A percentile compares a stretch with the other conserved stretches of the same genome.
Conservation (phyloP, 2,797 vertebrate species). For the Lacerta agilis region DNA sequence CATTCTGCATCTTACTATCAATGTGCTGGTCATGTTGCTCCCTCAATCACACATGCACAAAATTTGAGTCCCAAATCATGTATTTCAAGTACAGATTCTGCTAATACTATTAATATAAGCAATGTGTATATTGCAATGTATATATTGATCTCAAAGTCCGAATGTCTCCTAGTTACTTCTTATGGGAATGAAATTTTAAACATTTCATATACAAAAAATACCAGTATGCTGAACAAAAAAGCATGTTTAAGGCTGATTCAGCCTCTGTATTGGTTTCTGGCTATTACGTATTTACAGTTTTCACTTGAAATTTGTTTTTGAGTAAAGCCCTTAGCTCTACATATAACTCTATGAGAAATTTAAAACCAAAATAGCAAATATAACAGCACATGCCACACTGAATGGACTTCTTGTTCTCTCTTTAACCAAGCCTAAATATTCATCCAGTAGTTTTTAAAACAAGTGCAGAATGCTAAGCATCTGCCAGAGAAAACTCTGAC, state of each 20-base stretch:
- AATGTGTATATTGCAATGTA: no score
- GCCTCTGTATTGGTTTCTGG: not conserved
- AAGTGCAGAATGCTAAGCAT: constrained; percentile 48
- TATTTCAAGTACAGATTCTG: not conserved
- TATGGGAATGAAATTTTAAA: not conserved
- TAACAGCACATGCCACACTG: constrained; percentile 47
- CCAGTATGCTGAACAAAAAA: not conserved
- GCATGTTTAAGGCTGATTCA: not conserved
- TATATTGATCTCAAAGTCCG: no score
- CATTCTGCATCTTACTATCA: not conserved
- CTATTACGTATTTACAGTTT: constrained; percentile 11
- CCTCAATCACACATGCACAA: not conserved
- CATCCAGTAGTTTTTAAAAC: constrained; percentile 55
- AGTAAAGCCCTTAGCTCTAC: not conserved
- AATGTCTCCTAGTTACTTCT: not conserved
- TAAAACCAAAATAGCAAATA: constrained; percentile 12
- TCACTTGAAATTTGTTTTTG: no score
- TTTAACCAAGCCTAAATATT: constrained; percentile 57
- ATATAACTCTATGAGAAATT: not conserved
- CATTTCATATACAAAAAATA: not conserved
- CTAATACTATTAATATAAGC: not conserved
- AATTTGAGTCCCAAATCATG: not conserved
- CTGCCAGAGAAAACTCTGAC: constrained; percentile 38
- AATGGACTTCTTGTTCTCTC: constrained; percentile 70
- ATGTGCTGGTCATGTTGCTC: not conserved